Base-by-base conservation (phyloP, 2,113 vertebrate genomes). In the Lynx canadensis region DNA sequence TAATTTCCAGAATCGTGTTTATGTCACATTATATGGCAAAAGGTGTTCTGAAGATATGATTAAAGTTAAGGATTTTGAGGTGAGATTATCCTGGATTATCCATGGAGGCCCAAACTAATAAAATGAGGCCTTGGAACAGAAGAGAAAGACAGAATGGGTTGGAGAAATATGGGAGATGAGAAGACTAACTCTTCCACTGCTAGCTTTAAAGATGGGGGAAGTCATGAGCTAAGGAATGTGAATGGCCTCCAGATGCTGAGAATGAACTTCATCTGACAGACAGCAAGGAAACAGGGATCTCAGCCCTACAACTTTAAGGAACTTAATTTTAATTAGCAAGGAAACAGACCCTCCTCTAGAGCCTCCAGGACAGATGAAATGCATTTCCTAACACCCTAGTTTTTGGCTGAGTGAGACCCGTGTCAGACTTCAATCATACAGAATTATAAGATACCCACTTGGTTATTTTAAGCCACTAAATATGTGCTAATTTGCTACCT, bases 111-210 rank as follows among this genome's bases (percentile, higher is more conserved):
- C 14, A 50, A 57, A 36, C n/a, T 68, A 90, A 84, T 13, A 5
- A 84, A 76, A 82, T 33, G 21, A 31, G 0, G 71, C 25, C 23
- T 84, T 55, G 71, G n/a, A 74, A 60, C 65, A 7, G 36, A 68
- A 86, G 9, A 85, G 33, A 71, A 31, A 45, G 33, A 7, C 6
- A 81, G 31, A 94, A 57, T n/a, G 57, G 29, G 9, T 19, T 52
- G 19, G 41, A 82, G 13, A 84, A 13, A 80, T 38, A 31, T 4
- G 7, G n/a, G 13, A 79, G 63, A n/a, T 9, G 57, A 60, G 57
- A 31, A 41, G 5, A 57, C 21, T n/a, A 29, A 2, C 7, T 3
- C 16, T 45, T 13, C 27, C 3, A 15, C 6, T 10, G 3, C 0
- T 84, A 31, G 1, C 29, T 86, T 55, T 89, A 31, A 81, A 50